Percentiles rank a stretch among this genome's conserved stretches.
Evolutionary conservation across 1,140 invertebrate species (phyloP).

Genomic region (Caerostris extrusa): DNA sequence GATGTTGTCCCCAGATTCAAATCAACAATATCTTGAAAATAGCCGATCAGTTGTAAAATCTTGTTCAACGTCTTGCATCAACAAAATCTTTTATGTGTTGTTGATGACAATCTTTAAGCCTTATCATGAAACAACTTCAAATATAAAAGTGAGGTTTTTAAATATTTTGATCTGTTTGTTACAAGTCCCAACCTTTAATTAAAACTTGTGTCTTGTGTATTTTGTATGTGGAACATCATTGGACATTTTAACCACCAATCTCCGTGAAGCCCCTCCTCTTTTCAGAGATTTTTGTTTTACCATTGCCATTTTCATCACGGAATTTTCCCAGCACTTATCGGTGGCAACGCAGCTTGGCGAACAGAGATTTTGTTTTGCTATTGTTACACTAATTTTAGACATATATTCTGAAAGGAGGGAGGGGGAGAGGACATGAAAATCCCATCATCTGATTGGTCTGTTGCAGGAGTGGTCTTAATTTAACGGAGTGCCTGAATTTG

Average conservation of each 20-base stretch:
- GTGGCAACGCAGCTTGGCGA: constrained; percentile 23
- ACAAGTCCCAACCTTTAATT: background rate
- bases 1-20: background rate
- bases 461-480: constrained; percentile 52
- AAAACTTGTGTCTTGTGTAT: background rate
- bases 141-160: background rate
- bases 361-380: constrained; percentile 50
- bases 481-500: constrained; percentile 50
- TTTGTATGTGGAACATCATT: background rate
- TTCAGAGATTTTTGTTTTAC: background rate
- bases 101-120: background rate
- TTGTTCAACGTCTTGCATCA: background rate
- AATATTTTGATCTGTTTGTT: background rate
- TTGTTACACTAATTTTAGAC: constrained; percentile 51
- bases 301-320: constrained; percentile 38
- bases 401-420: background rate
- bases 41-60: background rate
- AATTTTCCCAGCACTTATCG: constrained; percentile 12
- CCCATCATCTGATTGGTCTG: background rate
- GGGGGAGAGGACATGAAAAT: background rate
- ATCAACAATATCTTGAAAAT: background rate
- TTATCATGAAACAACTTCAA: background rate
- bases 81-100: background rate
- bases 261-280: constrained; percentile 7
- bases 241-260: background rate